These are phyloP conservation scores for Cardinalis cardinalis DNA, from an alignment of 2,113 vertebrate genomes.

Conservation along the genomic window DNA sequence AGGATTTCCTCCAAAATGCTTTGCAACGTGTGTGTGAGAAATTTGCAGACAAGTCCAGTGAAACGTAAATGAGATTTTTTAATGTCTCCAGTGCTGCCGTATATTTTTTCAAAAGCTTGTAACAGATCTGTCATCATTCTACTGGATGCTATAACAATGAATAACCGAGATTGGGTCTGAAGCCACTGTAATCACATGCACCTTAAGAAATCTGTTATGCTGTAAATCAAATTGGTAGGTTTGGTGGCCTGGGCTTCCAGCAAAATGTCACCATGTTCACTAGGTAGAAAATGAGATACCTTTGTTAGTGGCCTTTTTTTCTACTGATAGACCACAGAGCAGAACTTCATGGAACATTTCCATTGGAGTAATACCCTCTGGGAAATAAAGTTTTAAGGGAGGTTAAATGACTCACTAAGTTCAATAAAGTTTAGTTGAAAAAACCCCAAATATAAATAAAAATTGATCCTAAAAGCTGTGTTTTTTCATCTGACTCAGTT, in stretches of 20 bases:
- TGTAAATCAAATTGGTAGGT: not conserved
- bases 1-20: not conserved
- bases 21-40: accelerated
- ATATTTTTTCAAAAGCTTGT: not conserved
- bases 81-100: not conserved
- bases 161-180: not conserved
- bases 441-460: not conserved
- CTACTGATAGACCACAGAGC: not conserved
- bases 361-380: not conserved
- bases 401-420: not conserved
- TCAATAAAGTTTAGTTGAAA: not conserved
- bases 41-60: not conserved
- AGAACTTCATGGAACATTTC: not conserved
- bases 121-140: not conserved
- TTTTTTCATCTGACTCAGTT: not conserved
- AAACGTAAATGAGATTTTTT: not conserved
- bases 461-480: not conserved
- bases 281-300: not conserved
- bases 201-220: not conserved
- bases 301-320: not conserved
- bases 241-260: not conserved
- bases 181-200: not conserved
- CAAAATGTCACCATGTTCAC: not conserved
- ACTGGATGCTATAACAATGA: not conserved
- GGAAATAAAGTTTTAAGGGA: not conserved